Evolutionary conservation across 2,113 vertebrate species (phyloP).

Genomic region (Apus apus): DNA sequence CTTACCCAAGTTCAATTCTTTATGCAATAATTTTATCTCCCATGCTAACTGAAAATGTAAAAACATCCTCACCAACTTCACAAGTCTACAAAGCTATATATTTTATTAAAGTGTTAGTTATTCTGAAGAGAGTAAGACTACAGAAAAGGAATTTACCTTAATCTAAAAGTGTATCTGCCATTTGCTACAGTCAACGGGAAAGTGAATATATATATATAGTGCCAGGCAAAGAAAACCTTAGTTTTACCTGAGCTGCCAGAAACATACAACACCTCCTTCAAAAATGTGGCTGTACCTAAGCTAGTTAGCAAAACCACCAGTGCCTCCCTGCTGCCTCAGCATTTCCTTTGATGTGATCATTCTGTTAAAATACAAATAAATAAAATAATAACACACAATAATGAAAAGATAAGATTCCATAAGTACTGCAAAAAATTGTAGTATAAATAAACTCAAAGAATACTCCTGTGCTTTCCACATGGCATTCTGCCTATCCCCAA

Average conservation of each 20-base stretch:
- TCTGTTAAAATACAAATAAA: neutral
- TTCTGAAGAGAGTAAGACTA: neutral
- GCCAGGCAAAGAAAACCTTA: accelerated
- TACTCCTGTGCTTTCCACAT: neutral
- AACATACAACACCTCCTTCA: neutral
- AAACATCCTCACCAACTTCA: neutral
- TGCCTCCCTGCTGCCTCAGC: neutral
- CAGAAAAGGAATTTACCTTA: neutral
- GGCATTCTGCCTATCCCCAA: neutral
- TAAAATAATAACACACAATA: neutral
- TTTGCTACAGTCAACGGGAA: neutral
- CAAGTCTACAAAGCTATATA: neutral
- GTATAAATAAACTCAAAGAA: neutral
- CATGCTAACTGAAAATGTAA: neutral
- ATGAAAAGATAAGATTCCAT: neutral
- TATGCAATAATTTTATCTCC: neutral
- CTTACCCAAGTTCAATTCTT: neutral
- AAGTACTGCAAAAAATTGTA: neutral
- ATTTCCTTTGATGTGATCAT: neutral
- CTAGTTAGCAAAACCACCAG: neutral
- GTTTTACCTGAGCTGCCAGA: neutral
- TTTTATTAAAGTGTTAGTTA: neutral
- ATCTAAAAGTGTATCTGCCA: neutral
- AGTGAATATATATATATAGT: accelerated
- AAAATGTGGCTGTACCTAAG: neutral